Conservation (phyloP, 2,113 vertebrate species). For the Prionailurus viverrinus region DNA sequence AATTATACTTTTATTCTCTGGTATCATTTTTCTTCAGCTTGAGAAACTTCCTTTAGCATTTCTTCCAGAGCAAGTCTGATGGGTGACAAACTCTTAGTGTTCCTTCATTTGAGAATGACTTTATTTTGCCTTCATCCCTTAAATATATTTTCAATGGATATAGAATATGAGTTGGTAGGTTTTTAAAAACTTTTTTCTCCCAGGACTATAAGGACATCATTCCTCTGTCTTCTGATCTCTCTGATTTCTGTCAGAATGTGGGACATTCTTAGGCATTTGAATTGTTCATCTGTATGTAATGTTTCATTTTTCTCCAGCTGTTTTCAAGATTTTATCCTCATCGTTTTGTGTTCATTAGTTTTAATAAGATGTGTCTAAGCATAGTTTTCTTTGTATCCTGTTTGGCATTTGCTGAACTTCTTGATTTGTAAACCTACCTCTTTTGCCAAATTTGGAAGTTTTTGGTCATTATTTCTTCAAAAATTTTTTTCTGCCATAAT, state of each 20-base stretch:
- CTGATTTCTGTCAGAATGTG: not conserved
- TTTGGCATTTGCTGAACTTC: not conserved
- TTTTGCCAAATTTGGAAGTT: not conserved
- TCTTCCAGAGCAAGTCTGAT: not conserved
- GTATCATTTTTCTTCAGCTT: too few species aligned
- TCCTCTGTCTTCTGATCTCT: constrained; percentile 1
- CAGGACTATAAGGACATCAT: not conserved
- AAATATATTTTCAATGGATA: constrained; percentile 6
- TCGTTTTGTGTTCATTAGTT: not conserved
- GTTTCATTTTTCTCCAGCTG: constrained; percentile 39
- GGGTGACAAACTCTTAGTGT: not conserved
- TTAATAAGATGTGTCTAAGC: not conserved
- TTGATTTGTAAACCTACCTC: not conserved
- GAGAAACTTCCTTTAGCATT: not conserved
- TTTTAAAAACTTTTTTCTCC: not conserved
- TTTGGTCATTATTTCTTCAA: constrained; percentile 7
- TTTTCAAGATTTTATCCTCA: constrained; percentile 15
- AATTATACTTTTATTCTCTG: too few species aligned
- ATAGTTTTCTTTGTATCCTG: not conserved
- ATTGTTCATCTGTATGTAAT: not conserved
- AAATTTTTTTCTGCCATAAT: not conserved
- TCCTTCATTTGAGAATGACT: constrained; percentile 20
- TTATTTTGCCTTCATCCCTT: constrained; percentile 46
- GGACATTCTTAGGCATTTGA: constrained; percentile 1
- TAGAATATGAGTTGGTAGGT: not conserved